A percentile compares a stretch with the other conserved stretches of the same genome.
These are phyloP conservation scores for Xyliphius kryptos DNA, from an alignment of 2,113 vertebrate species.

Conservation along the genomic window DNA sequence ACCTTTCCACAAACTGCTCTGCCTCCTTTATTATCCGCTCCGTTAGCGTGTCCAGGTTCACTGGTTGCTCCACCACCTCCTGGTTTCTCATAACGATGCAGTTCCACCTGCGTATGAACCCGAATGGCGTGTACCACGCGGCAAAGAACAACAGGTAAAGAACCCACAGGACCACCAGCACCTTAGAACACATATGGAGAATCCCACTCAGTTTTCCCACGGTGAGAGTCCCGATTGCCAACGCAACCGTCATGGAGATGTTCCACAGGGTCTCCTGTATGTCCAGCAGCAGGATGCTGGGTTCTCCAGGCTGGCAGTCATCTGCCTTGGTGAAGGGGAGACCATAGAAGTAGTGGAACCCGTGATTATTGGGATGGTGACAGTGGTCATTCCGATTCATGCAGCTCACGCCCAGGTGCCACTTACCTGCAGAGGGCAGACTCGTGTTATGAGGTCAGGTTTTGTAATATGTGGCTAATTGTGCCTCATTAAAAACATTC, in stretches of 20 bases:
- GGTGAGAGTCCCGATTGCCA: conserved; percentile 64
- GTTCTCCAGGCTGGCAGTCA: conserved; percentile 60
- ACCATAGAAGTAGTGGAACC: conserved; percentile 81
- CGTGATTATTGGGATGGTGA: conserved; percentile 79
- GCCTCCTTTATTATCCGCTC: conserved; percentile 69
- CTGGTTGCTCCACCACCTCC: conserved; percentile 75
- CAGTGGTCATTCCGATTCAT: conserved; percentile 67
- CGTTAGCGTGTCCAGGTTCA: conserved; percentile 64
- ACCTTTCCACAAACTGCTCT: conserved; percentile 73
- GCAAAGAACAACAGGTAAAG: conserved; percentile 54
- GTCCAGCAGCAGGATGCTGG: conserved; percentile 45
- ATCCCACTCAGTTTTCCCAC: conserved; percentile 51
- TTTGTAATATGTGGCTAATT: too few relatives aligned
- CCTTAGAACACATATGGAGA: conserved; percentile 51
- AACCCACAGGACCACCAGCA: conserved; percentile 48
- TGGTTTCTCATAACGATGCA: conserved; percentile 80
- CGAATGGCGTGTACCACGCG: conserved; percentile 66
- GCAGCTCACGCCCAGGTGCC: conserved; percentile 82
- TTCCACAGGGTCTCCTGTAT: conserved; percentile 49
- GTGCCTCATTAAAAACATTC: too few relatives aligned
- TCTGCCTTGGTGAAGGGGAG: conserved; percentile 66
- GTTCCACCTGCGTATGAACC: conserved; percentile 68
- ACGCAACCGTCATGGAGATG: conserved; percentile 48
- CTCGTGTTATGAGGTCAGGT: background rate
- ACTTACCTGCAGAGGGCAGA: conserved; percentile 76